Evolutionary conservation across 1,140 invertebrate species (phyloP).

Genomic region (Drosophila dunni): DNA sequence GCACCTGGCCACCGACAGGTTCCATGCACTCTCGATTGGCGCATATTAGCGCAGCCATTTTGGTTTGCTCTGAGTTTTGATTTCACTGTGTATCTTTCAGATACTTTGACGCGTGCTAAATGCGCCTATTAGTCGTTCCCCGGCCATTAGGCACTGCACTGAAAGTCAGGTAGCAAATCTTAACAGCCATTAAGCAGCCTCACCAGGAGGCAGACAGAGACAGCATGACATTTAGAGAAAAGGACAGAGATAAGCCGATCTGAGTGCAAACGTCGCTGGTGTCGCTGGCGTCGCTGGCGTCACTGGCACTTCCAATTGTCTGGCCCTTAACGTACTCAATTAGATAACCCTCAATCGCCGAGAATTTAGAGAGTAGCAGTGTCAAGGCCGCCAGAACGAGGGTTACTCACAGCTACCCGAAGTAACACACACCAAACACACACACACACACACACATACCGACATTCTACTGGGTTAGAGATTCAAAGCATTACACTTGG

Average conservation of each 20-base stretch:
- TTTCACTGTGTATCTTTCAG: constrained; percentile 46
- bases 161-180: constrained; percentile 38
- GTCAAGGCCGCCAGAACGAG: constrained; percentile 23
- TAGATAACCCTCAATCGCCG: constrained; percentile 19
- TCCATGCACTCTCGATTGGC: constrained; percentile 50
- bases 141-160: constrained; percentile 32
- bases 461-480: neutral
- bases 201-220: constrained; percentile 2
- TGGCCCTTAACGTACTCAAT: constrained; percentile 43
- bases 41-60: constrained; percentile 40
- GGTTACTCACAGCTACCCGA: neutral
- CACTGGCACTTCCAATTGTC: constrained; percentile 59
- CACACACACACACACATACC: constrained; percentile 3
- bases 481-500: constrained; percentile 1
- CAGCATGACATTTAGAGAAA: too few relatives aligned
- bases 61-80: constrained; percentile 13
- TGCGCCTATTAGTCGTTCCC: constrained; percentile 58
- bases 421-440: neutral
- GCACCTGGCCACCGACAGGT: constrained; percentile 45
- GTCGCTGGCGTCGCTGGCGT: constrained; percentile 46
- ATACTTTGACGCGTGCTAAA: constrained; percentile 76
- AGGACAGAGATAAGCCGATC: constrained; percentile 43
- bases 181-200: constrained; percentile 31
- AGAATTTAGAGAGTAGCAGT: constrained; percentile 5
- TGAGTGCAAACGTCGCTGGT: constrained; percentile 50